Evolutionary conservation across 2,797 vertebrate species (phyloP), one percentile per base, ranked within the genome.

Genomic region (Micrastur ruficollis): DNA sequence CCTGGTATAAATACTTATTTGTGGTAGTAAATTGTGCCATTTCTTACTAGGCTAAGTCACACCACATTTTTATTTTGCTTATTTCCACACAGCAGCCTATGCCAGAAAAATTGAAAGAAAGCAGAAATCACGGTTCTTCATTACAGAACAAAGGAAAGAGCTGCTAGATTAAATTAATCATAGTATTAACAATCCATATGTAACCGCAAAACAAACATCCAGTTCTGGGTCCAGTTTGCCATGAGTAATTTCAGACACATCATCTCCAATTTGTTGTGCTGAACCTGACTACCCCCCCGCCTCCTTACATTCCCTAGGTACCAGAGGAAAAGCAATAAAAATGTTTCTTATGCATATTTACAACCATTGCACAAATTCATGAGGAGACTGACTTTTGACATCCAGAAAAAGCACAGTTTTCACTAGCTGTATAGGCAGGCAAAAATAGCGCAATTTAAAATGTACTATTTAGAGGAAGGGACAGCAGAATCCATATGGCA

Each of bases 201-300:
- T 4, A 44, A 31, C 19, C 32, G 22, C 2, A 4, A 78, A 86
- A 71, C n/a, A 52, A 65, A 38, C 20, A 4, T 16, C 72, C 20
- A 23, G 26, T 26, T 81, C 42, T 68, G 38, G 13, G 7, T 49
- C 49, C 29, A 49, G 40, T 34, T 49, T 74, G 21, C 29, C 34
- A 34, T 27, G 8, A 68, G 20, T 34, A 34, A 25, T 38, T 91
- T 86, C 36, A 61, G 32, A 42, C 25, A 63, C 12, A 52, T 58
- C 11, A 52, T 18, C 32, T 86, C 23, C 12, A 27, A 3, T 53
- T 81, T 66, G 5, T 49, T 84, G 12, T 18, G 11, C 66, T 68
- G 66, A 84, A 34, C 32, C 13, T 65, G 31, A 16, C 21, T 15
- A 7, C 5, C 5, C 6, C 5, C 8, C 7, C 3, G 0, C 4